Base-by-base conservation (phyloP, 1,140 invertebrate species). In the Liolophura sinensis region DNA sequence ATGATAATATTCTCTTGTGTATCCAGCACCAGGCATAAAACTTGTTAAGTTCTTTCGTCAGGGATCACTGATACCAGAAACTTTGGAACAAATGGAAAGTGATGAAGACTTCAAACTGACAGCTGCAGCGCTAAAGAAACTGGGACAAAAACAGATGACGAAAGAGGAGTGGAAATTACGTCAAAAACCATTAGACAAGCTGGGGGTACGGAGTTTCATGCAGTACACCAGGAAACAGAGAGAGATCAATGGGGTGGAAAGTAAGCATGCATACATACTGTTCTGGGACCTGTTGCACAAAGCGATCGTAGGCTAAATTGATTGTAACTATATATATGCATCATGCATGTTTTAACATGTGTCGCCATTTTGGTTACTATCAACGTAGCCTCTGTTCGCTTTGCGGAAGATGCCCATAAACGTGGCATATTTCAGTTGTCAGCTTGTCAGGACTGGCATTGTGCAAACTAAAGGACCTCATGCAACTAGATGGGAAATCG, bases 11-110 rank as follows among this genome's bases (percentile, higher is more conserved):
- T 5, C 31, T 9, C 9, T 40, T 40, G 20, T 18, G 9, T 50
- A 11, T 47, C 18, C 1, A 46, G 11, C 51, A 27, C 16, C 7
- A 15, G 18, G 20, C 25, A 27, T 48, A 40, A 18, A 15, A 27
- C 7, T 24, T n/a, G 20, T 27, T 66, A 9, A 15, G 61, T 61
- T 59, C 64, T 54, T 55, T 54, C 64, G 62, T 18, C 52, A 73
- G 75, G 73, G 69, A 49, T 76, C 75, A 46, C 47, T 77, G 51
- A 71, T 77, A 22, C 73, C 71, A 47, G 69, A 71, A 4, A 77
- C 75, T 22, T 57, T 77, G 50, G 75, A 77, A 57, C 66, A 73
- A 65, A 77, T 77, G 73, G 73, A 77, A 51, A 66, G 65, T 20
- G 67, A 69, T 49, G 68, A 73, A 48, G 69, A 73, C 0, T 73